A percentile compares a stretch with the other conserved stretches of the same genome.
Conservation (phyloP, 2,888 invertebrate genomes). For the Eupithecia pulchellata region DNA sequence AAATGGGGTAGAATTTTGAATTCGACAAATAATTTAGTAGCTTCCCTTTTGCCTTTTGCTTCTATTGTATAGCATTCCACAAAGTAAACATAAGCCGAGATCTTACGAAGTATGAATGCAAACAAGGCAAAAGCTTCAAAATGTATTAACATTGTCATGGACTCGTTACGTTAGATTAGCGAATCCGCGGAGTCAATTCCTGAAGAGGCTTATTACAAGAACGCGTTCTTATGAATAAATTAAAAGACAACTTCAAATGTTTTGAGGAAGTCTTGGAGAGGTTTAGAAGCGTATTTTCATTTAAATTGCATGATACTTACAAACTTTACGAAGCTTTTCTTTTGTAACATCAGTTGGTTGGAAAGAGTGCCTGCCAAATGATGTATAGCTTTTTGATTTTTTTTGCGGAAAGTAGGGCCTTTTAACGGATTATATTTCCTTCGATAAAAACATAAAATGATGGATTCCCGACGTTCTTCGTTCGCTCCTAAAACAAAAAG, state of each 20-base stretch:
- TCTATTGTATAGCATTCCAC: slow-evolving; percentile 17
- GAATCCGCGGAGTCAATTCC: slow-evolving; percentile 48
- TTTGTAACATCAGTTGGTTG: background rate
- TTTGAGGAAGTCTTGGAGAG: slow-evolving; percentile 13
- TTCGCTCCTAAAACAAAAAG: slow-evolving; percentile 32
- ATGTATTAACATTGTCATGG: slow-evolving; percentile 58
- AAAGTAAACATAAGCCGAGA: slow-evolving; percentile 23
- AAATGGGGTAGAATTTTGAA: background rate
- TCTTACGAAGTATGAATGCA: slow-evolving; percentile 50
- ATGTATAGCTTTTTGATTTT: slow-evolving; percentile 12
- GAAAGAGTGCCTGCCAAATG: slow-evolving; percentile 7
- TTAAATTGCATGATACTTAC: slow-evolving; percentile 9
- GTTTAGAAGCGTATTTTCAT: slow-evolving; percentile 14
- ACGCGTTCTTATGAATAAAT: slow-evolving; percentile 36
- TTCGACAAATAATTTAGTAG: background rate
- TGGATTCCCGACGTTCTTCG: slow-evolving; percentile 28
- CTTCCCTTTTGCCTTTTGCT: background rate
- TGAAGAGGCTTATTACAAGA: slow-evolving; percentile 40
- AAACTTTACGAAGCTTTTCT: slow-evolving; percentile 5
- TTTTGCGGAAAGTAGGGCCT: slow-evolving; percentile 18
- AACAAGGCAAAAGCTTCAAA: slow-evolving; percentile 62
- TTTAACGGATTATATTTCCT: slow-evolving; percentile 39
- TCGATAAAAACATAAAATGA: slow-evolving; percentile 42
- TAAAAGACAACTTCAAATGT: slow-evolving; percentile 23
- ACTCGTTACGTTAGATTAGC: slow-evolving; percentile 53